Base-by-base conservation (phyloP, 1,140 invertebrate species). In the Carcinoscorpius rotundicauda region DNA sequence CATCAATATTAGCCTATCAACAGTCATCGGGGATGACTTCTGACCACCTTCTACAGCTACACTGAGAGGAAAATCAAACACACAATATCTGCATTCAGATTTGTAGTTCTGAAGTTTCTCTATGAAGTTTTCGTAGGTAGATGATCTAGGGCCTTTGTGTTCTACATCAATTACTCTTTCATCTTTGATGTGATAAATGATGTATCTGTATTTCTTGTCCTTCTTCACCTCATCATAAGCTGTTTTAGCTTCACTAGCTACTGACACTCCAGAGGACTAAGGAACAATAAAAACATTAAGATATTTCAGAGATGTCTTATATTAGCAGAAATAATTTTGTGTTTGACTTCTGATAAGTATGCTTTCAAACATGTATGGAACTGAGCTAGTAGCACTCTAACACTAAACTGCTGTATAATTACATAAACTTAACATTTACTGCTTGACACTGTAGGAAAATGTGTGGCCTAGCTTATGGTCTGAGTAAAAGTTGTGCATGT, bases 191-290 rank as follows among this genome's bases (percentile, higher is more conserved):
- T 87, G 91, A 79, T 94, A 96, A 75, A 96, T 91, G 62, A 94
- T 91, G 81, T 94, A 96, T 75, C 93, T 88, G 81, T 94, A 90
- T 75, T 94, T 94, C 81, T 95, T 95, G 78, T 94, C 91, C 82
- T 95, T 94, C 81, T 96, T 96, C 71, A 96, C 94, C 82, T 94
- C 91, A 78, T 95, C 91, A 79, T 94, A 95, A 71, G 88, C 92
- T 61, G 88, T 91, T 82, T 95, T 95, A 81, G 91, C 93, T 68
- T 86, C 86, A 81, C 94, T 91, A 71, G 91, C 90, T 66, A 96
- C 92, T 78, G 91, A 93, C 71, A 95, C 92, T 78, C 93, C 93
- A 75, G 92, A 95, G 81, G 92, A 91, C 93, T 95, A 78, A 68
- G 82, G 82, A 65, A 68, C 74, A 29, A 66, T 68, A 65, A 71